phyloP scores from a whole-genome alignment of 2,888 invertebrate species.

The Ophraella communa region DNA sequence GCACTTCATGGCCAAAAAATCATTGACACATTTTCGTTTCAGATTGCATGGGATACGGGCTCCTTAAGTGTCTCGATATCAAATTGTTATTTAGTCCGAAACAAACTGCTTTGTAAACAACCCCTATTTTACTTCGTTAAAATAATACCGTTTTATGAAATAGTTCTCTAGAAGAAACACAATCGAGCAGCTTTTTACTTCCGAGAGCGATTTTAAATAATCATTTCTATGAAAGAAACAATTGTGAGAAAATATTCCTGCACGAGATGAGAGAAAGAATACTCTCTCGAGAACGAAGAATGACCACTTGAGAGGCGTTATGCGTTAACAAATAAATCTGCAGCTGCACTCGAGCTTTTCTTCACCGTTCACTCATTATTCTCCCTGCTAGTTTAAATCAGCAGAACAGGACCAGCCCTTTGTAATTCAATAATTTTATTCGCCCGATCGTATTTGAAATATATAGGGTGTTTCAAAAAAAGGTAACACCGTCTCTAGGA shows the following conservation, averaged over 20 bases:
- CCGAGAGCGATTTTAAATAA: neutral
- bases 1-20: no score
- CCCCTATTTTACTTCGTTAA: neutral
- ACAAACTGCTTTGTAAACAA: no score
- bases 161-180: neutral
- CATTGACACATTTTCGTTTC: no score
- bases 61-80: no score
- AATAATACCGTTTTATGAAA: neutral
- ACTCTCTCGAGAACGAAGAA: neutral
- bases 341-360: conserved; percentile 18
- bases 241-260: conserved; percentile 11
- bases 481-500: no score
- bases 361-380: conserved; percentile 10
- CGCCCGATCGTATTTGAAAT: no score
- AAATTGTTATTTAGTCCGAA: no score
- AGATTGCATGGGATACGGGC: no score
- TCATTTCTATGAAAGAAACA: neutral
- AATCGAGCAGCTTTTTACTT: neutral
- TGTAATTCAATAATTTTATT: neutral
- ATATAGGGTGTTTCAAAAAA: no score
- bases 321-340: conserved; percentile 17
- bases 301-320: conserved; percentile 17
- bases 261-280: neutral
- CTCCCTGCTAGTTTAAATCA: conserved; percentile 3
- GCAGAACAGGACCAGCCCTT: neutral